Evolutionary conservation across 2,113 vertebrate genomes (phyloP), one percentile per base, ranked within the genome.

Genomic region (Sigmodon hispidus): DNA sequence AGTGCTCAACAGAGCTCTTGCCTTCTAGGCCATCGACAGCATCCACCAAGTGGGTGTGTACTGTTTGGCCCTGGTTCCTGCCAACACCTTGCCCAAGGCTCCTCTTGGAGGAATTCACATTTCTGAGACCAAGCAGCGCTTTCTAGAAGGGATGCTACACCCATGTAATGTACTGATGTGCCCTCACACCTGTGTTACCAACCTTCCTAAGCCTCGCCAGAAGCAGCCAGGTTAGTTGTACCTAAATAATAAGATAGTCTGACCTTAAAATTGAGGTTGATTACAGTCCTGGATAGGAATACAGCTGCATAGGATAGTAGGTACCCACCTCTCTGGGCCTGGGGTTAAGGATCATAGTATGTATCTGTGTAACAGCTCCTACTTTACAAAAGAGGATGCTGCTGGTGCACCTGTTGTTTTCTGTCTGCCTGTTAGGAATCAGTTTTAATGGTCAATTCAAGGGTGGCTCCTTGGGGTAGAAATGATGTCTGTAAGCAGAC

Each of bases 21-120:
- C 77, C 83, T 0, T 96, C 69, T 95, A 99, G 99, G 99, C 99
- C 7, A 99, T 99, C 55, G 99, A 99, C 98, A 99, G 99, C 98
- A 99, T 99, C 98, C 99, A 99, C 97, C 99, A 99, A 98, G 99
- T 99, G 4, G 99, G 99, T 16, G 98, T 99, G 63, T 99, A 99
- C 98, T 99, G 99, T 89, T 98, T 99, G 97, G 99, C 99, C 15
- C 98, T 99, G 97, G 99, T 99, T 75, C 99, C 99, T n/a, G 99
- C 99, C 93, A 99, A 99, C 98, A 99, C 99, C 3, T 98, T 99
- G 93, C 99, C 99, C 94, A 99, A 99, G 97, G 99, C 99, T 86
- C 99, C 99, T 0, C 99, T 99, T 0, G 99, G 99, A 17, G 99
- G 99, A 75, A 99, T 99, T 96, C 99, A 99, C 65, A 98, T 99